Conservation (phyloP, 1,140 invertebrate species). For the Scylla paramamosain region DNA sequence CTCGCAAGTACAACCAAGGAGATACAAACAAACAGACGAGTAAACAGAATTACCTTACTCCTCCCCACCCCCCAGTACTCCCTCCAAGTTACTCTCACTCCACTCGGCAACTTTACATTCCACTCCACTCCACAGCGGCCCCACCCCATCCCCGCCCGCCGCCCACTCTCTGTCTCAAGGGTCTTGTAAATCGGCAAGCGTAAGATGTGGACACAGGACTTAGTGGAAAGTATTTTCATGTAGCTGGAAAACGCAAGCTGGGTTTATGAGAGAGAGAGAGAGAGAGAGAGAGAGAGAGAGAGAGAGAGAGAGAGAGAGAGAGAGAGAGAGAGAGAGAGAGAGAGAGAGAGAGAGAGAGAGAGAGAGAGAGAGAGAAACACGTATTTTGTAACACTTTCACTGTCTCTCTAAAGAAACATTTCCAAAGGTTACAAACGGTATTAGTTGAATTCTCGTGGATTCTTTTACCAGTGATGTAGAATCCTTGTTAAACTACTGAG, state of each 20-base stretch:
- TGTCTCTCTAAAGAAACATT: too few relatives aligned
- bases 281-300: constrained; percentile 9
- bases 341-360: background rate
- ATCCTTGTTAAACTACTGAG: too few relatives aligned
- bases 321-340: background rate
- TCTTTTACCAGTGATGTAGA: too few relatives aligned
- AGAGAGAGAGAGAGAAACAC: background rate
- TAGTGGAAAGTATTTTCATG: constrained; percentile 10
- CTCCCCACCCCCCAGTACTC: background rate
- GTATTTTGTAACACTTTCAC: too few relatives aligned
- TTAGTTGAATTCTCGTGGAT: too few relatives aligned
- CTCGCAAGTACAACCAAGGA: too few relatives aligned
- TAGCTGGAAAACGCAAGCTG: background rate
- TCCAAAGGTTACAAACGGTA: too few relatives aligned
- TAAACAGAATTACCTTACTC: background rate
- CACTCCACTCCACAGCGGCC: background rate
- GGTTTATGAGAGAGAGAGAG: background rate
- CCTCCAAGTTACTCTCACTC: background rate
- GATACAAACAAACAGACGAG: background rate
- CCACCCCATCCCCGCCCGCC: background rate
- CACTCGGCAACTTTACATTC: background rate
- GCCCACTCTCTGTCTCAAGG: background rate
- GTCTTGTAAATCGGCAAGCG: background rate
- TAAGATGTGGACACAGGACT: constrained; percentile 12
- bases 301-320: constrained; percentile 10